Percentiles rank a stretch among this genome's conserved stretches.
These are phyloP conservation scores for Eledona agricola DNA, from an alignment of 2,888 invertebrate genomes.

Conservation along the genomic window DNA sequence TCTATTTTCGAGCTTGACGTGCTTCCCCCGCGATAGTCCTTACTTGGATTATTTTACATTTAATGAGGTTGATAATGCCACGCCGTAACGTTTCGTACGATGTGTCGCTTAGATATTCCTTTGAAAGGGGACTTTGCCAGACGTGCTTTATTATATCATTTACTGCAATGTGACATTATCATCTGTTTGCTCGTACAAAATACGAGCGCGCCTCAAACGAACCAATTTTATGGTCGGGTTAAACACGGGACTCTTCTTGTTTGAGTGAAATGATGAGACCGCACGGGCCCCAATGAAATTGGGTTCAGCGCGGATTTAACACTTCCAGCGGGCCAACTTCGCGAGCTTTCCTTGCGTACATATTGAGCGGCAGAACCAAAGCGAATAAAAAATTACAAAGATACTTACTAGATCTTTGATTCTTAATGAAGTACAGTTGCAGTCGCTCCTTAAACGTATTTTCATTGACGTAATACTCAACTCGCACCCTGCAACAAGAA, in stretches of 20 bases:
- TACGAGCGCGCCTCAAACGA: conserved; percentile 1
- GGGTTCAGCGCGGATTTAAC: too few species aligned
- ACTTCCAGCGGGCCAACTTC: too few species aligned
- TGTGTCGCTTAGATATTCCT: conserved; percentile 10
- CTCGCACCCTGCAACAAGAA: conserved; percentile 89
- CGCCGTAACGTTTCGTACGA: conserved; percentile 19
- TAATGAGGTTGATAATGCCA: conserved; percentile 27
- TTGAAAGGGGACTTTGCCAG: conserved; percentile 23
- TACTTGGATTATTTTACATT: conserved; percentile 23
- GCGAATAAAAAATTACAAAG: background rate
- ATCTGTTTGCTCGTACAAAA: conserved; percentile 16
- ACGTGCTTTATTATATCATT: conserved; percentile 27
- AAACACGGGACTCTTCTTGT: too few species aligned
- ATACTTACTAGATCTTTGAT: conserved; percentile 98
- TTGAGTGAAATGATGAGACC: too few species aligned
- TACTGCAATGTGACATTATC: conserved; percentile 19
- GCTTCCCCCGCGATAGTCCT: conserved; percentile 21
- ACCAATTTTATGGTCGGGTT: background rate
- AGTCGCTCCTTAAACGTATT: conserved; percentile 98
- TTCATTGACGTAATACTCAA: conserved; percentile 99
- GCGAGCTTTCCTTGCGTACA: too few species aligned
- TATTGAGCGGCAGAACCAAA: too few species aligned
- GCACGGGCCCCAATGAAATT: too few species aligned
- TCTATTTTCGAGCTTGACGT: conserved; percentile 28
- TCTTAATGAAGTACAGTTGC: conserved; percentile 99